Base-by-base conservation (phyloP, 2,797 vertebrate species). In the Leptodactylus fallax region DNA sequence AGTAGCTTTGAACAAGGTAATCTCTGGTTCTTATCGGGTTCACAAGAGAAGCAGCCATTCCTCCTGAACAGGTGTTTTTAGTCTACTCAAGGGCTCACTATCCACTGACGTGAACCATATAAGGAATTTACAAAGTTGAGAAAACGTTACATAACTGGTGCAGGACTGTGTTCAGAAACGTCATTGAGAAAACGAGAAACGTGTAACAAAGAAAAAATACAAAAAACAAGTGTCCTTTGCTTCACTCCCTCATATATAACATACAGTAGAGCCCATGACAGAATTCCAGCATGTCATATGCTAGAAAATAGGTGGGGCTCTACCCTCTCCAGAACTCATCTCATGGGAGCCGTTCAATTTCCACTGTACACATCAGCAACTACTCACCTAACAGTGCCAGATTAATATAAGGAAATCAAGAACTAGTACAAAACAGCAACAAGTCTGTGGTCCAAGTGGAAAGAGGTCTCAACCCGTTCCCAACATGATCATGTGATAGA, bases 401-500 rank as follows among this genome's bases (percentile, higher is more conserved):
- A 53, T 25, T 27, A 63, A 65, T 21, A 78, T 56, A 63, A 72
- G 19, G 9, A 21, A 81, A 56, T 45, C 65, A 19, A 36, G 56
- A 87, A 84, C 61, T 55, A 69, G 45, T 36, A 78, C 55, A 81
- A 49, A 78, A 84, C 63, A 76, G 55, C 25, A 85, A 76, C 36
- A 11, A 53, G 49, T 53, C 49, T 76, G 78, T 56, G 21, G 67
- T 49, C 9, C 16, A 4, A 21, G 23, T 8, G 17, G 58, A 72
- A 21, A 72, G 60, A 81, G 8, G 25, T 58, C 27, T 25, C 23
- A 13, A n/a, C 16, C 83, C 25, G 16, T 10, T 25, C 27, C 11
- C 51, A 21, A 65, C 3, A 0, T 5, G 55, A 58, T 96, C 95
- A 98, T 76, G 94, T 94, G 78, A 93, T 79, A 0, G 97, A 95